Conservation (phyloP, 2,797 vertebrate species). For the Apogon hyalosoma region DNA sequence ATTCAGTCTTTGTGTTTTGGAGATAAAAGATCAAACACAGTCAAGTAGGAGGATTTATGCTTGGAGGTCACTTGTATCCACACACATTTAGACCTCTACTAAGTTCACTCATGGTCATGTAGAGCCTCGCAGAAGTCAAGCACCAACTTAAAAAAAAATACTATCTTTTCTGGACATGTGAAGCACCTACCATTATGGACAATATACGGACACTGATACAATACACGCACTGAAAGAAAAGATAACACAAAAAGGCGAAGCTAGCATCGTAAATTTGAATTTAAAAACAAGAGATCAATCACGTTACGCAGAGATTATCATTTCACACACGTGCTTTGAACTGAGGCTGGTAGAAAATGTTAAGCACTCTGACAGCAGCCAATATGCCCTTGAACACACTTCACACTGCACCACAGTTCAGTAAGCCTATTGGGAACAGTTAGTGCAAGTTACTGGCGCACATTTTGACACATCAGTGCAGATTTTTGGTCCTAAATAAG, state of each 20-base stretch:
- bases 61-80: slow-evolving; percentile 25
- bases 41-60: slow-evolving; percentile 41
- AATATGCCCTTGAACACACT: slow-evolving; percentile 75
- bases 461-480: slow-evolving; percentile 37
- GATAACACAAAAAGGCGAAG: slow-evolving; percentile 46
- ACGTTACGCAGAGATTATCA: slow-evolving; percentile 68
- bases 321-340: slow-evolving; percentile 70
- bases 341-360: slow-evolving; percentile 48
- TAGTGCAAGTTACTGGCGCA: slow-evolving; percentile 25
- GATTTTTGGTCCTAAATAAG: slow-evolving; percentile 30
- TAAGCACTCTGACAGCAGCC: slow-evolving; percentile 63
- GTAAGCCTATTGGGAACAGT: slow-evolving; percentile 60
- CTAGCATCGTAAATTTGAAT: slow-evolving; percentile 53
- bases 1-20: slow-evolving; percentile 54
- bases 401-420: slow-evolving; percentile 59
- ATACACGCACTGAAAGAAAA: slow-evolving; percentile 17
- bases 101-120: background rate
- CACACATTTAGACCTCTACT: slow-evolving; percentile 4
- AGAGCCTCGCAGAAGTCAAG: background rate
- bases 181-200: slow-evolving; percentile 20
- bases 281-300: slow-evolving; percentile 69
- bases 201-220: background rate
- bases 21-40: slow-evolving; percentile 62
- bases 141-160: slow-evolving; percentile 11
- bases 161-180: background rate